Evolutionary conservation across 2,888 invertebrate species (phyloP).

Genomic region (Eupsilia transversa): DNA sequence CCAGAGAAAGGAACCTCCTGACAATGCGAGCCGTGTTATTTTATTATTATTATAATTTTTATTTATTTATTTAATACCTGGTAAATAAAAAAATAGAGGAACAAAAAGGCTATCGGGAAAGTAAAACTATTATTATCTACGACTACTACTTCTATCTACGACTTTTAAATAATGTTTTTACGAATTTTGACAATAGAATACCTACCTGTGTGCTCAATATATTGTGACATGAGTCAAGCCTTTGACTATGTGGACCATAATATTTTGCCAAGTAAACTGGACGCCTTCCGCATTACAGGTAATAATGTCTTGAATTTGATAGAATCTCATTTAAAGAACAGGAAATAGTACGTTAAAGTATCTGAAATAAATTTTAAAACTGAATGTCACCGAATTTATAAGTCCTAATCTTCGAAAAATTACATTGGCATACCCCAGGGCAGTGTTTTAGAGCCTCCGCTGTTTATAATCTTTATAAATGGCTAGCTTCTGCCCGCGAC

Average conservation of each 20-base stretch:
- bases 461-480: too few relatives aligned
- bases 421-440: too few relatives aligned
- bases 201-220: neutral
- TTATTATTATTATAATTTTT: too few relatives aligned
- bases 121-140: neutral
- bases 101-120: neutral
- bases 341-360: neutral
- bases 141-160: neutral
- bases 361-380: neutral
- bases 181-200: neutral
- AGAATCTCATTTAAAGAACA: neutral
- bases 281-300: neutral
- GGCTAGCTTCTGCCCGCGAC: too few relatives aligned
- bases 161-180: neutral
- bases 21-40: too few relatives aligned
- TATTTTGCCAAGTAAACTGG: neutral
- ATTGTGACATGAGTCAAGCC: neutral
- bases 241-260: neutral
- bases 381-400: neutral
- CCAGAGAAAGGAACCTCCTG: too few relatives aligned
- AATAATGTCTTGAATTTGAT: neutral
- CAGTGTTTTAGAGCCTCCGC: too few relatives aligned
- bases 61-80: too few relatives aligned
- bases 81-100: slow-evolving; percentile 3
- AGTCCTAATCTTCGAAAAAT: too few relatives aligned